A percentile compares a stretch with the other conserved stretches of the same genome.
Evolutionary conservation across 2,113 vertebrate species (phyloP).

Genomic region (Pluvialis apricaria): DNA sequence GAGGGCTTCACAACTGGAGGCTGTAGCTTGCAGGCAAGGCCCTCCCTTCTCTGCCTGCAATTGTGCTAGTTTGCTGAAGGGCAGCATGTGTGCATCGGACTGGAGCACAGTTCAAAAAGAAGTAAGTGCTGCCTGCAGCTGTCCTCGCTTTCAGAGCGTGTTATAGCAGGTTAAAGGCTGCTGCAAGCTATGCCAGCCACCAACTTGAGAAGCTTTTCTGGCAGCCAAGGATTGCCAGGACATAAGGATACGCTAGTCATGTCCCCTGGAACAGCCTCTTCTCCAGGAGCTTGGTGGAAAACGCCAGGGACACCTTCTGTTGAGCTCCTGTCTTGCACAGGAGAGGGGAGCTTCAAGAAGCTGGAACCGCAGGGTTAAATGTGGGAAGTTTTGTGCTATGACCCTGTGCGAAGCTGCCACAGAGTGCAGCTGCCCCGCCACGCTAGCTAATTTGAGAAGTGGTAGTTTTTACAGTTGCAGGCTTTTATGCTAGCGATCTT

Average conservation of each 20-base stretch:
- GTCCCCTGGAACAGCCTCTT: not conserved
- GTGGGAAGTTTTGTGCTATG: not conserved
- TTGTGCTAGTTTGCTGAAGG: not conserved
- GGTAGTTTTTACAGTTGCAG: not conserved
- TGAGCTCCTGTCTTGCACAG: not conserved
- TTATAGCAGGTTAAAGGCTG: slow-evolving; percentile 25
- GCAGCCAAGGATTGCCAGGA: not conserved
- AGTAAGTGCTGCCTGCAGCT: slow-evolving; percentile 23
- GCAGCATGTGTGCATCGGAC: not conserved
- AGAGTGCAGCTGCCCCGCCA: not conserved
- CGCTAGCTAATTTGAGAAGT: not conserved
- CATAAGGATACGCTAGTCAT: not conserved
- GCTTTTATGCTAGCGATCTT: not conserved
- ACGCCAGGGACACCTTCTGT: not conserved
- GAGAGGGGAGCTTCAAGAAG: not conserved
- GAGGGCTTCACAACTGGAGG: not conserved
- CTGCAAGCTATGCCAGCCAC: not conserved
- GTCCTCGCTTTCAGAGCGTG: slow-evolving; percentile 22
- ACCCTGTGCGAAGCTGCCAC: fast-evolving
- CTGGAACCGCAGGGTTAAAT: not conserved
- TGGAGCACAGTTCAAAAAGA: slow-evolving; percentile 28
- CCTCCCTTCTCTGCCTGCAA: not conserved
- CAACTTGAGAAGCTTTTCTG: not conserved
- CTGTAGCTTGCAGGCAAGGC: slow-evolving; percentile 16
- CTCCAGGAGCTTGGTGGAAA: not conserved